Evolutionary conservation across 1,140 invertebrate genomes (phyloP).

Genomic region (Drosophila varians): DNA sequence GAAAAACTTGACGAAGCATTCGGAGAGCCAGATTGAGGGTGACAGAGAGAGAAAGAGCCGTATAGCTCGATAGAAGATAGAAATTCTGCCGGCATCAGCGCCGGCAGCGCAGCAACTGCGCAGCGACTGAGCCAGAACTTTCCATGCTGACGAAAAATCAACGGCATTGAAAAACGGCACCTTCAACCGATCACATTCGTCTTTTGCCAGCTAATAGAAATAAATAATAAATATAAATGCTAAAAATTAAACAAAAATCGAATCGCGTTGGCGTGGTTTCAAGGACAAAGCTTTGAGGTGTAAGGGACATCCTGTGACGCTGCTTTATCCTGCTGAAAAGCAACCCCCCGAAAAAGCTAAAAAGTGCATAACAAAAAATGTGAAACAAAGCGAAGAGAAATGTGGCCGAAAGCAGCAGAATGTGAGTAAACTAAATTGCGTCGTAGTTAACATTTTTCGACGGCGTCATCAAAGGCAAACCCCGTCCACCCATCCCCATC

Average conservation of each 20-base stretch:
- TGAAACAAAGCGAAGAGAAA: slow-evolving; percentile 12
- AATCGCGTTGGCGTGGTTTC: neutral
- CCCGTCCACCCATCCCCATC: neutral
- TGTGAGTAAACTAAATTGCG: slow-evolving; percentile 80
- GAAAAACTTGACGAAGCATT: slow-evolving; percentile 70
- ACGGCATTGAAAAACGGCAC: slow-evolving; percentile 77
- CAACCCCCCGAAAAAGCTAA: neutral
- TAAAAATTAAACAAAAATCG: neutral
- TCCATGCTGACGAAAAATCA: slow-evolving; percentile 69
- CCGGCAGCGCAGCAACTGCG: slow-evolving; percentile 13
- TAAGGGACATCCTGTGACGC: slow-evolving; percentile 1
- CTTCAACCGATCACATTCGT: slow-evolving; percentile 74
- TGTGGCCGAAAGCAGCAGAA: slow-evolving; percentile 32
- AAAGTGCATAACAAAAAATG: slow-evolving; percentile 22
- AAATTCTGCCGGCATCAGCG: slow-evolving; percentile 31
- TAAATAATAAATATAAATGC: slow-evolving; percentile 8
- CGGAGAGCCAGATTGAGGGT: slow-evolving; percentile 10
- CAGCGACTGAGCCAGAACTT: slow-evolving; percentile 56
- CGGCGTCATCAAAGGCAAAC: slow-evolving; percentile 41
- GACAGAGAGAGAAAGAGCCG: slow-evolving; percentile 19
- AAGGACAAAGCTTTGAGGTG: neutral
- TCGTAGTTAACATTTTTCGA: slow-evolving; percentile 71
- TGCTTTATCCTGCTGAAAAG: slow-evolving; percentile 8
- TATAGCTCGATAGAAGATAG: slow-evolving; percentile 50
- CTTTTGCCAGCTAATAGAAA: slow-evolving; percentile 7